A percentile compares a stretch with the other conserved stretches of the same genome.
These are phyloP conservation scores for Corythoichthys intestinalis DNA, from an alignment of 2,113 vertebrate species.

Conservation along the genomic window DNA sequence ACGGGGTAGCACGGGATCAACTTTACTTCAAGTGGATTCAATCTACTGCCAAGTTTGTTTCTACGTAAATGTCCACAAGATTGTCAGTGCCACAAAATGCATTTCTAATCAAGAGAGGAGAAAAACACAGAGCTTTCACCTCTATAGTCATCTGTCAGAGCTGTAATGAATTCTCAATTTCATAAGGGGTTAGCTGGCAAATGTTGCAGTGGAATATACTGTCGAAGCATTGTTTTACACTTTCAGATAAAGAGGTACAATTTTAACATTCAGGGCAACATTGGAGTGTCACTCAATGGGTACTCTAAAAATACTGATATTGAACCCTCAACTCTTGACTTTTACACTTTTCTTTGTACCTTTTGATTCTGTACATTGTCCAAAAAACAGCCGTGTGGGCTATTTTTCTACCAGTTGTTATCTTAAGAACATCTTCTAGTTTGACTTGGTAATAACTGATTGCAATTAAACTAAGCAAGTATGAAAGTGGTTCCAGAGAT, in stretches of 20 bases:
- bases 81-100: neutral
- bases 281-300: neutral
- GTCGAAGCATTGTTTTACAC: neutral
- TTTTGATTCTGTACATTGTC: neutral
- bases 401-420: neutral
- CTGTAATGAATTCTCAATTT: neutral
- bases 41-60: slow-evolving; percentile 4
- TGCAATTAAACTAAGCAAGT: neutral
- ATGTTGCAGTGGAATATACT: neutral
- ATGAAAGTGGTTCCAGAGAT: neutral
- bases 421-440: neutral
- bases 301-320: neutral
- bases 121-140: neutral
- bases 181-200: neutral
- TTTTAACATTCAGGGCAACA: neutral
- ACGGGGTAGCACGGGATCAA: neutral
- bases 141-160: neutral
- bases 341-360: neutral
- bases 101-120: neutral
- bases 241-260: neutral
- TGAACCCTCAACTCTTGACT: neutral
- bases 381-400: neutral
- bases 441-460: neutral
- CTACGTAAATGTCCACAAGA: neutral
- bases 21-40: neutral